A percentile compares a stretch with the other conserved stretches of the same genome.
Evolutionary conservation across 1,140 invertebrate species (phyloP).

Genomic region (Sinonovacula constricta): DNA sequence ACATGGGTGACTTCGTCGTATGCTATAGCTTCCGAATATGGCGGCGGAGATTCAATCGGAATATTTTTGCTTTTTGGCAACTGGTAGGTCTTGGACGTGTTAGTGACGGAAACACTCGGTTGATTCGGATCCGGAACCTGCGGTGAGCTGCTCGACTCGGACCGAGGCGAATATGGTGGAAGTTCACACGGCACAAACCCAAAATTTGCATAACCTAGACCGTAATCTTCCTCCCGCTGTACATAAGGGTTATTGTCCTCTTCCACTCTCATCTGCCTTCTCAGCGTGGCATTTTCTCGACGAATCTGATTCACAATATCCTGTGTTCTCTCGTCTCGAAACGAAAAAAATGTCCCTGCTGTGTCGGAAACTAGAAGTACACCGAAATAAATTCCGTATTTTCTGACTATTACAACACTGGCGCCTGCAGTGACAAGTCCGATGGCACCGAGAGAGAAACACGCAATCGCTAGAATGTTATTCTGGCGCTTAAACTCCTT

Average conservation of each 20-base stretch:
- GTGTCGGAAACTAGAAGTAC: not conserved
- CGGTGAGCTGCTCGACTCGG: too few relatives aligned
- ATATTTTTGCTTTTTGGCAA: too few relatives aligned
- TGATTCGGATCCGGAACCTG: too few relatives aligned
- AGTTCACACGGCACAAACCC: not conserved
- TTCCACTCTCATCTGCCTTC: not conserved
- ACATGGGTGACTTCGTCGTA: too few relatives aligned
- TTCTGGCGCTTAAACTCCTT: not conserved
- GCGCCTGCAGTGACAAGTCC: not conserved
- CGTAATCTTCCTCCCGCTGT: not conserved
- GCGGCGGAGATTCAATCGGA: too few relatives aligned
- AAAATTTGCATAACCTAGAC: not conserved
- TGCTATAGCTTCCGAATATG: too few relatives aligned
- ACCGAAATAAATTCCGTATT: conserved; percentile 21
- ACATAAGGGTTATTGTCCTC: too few relatives aligned
- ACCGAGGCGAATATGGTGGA: not conserved
- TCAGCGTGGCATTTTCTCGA: not conserved
- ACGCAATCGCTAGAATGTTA: conserved; percentile 13
- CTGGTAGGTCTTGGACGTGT: too few relatives aligned
- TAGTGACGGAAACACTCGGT: too few relatives aligned
- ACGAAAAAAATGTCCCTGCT: not conserved
- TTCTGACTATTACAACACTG: not conserved
- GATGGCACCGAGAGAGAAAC: conserved; percentile 25
- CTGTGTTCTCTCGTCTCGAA: not conserved
- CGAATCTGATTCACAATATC: not conserved